Conservation (phyloP, 2,113 vertebrate species). For the Empidonax alnorum region DNA sequence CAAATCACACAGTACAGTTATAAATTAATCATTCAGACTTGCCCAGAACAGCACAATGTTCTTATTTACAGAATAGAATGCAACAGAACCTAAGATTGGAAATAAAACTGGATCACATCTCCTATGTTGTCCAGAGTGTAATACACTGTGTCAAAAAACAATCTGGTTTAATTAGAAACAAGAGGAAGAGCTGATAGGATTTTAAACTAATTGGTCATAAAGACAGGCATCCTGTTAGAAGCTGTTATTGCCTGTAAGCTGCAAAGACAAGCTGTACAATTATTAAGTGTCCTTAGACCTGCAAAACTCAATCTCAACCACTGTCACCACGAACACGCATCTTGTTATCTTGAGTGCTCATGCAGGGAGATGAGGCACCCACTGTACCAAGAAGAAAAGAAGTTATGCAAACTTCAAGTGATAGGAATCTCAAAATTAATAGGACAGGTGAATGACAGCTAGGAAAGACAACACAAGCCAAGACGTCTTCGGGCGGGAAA, state of each 20-base stretch:
- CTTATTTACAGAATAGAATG: neutral
- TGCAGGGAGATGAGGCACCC: conserved; percentile 25
- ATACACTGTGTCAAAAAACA: neutral
- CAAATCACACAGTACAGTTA: neutral
- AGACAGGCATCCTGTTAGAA: conserved; percentile 33
- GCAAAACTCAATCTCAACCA: conserved; percentile 23
- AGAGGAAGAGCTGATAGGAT: conserved; percentile 11
- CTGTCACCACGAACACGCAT: neutral
- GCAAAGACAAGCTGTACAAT: conserved; percentile 18
- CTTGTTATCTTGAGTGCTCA: conserved; percentile 42
- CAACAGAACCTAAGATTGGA: neutral
- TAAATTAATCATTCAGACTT: neutral
- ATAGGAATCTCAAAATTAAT: conserved; percentile 58
- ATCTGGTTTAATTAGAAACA: conserved; percentile 36
- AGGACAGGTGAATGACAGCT: conserved; percentile 46
- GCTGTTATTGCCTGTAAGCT: neutral
- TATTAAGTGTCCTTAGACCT: conserved; percentile 25
- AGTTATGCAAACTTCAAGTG: conserved; percentile 51
- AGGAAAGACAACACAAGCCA: conserved; percentile 4
- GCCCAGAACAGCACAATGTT: neutral
- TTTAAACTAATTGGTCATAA: conserved; percentile 46
- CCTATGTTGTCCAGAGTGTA: neutral
- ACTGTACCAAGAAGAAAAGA: neutral
- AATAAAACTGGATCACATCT: conserved; percentile 6
- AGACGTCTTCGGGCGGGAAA: conserved; percentile 24